phyloP scores from a whole-genome alignment of 2,888 invertebrate species.

The Yponomeuta plumbellus region DNA sequence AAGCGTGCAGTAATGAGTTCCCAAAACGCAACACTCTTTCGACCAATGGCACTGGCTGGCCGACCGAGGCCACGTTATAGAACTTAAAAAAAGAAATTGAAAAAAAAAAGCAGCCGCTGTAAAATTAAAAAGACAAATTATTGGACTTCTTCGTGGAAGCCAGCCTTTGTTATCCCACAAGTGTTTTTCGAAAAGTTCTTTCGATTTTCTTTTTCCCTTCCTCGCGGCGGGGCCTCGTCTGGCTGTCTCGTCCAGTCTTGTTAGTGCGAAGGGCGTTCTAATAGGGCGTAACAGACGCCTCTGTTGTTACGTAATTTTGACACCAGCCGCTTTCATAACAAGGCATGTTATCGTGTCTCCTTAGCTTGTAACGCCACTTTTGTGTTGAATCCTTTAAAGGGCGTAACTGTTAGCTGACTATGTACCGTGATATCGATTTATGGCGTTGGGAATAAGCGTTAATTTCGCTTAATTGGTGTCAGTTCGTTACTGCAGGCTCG shows the following conservation, averaged over 20 bases:
- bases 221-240: constrained; percentile 42
- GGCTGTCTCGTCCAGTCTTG: constrained; percentile 64
- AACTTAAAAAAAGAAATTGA: constrained; percentile 51
- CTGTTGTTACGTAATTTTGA: constrained; percentile 70
- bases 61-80: constrained; percentile 56
- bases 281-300: constrained; percentile 71
- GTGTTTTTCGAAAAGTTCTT: constrained; percentile 74
- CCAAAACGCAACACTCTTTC: constrained; percentile 50
- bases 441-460: constrained; percentile 64
- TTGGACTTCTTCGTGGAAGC: constrained; percentile 75
- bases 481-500: constrained; percentile 58
- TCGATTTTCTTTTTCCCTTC: constrained; percentile 58
- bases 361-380: constrained; percentile 45
- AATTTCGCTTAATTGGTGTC: constrained; percentile 69
- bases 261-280: constrained; percentile 66
- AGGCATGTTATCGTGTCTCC: constrained; percentile 65
- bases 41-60: constrained; percentile 55
- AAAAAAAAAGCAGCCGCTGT: constrained; percentile 60
- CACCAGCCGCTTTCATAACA: constrained; percentile 72
- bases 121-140: constrained; percentile 77
- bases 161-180: constrained; percentile 75
- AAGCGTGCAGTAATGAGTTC: constrained; percentile 63
- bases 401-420: constrained; percentile 56
- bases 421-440: constrained; percentile 70
- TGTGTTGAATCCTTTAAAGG: constrained; percentile 61